Evolutionary conservation across 2,113 vertebrate species (phyloP).

Genomic region (Merops nubicus): DNA sequence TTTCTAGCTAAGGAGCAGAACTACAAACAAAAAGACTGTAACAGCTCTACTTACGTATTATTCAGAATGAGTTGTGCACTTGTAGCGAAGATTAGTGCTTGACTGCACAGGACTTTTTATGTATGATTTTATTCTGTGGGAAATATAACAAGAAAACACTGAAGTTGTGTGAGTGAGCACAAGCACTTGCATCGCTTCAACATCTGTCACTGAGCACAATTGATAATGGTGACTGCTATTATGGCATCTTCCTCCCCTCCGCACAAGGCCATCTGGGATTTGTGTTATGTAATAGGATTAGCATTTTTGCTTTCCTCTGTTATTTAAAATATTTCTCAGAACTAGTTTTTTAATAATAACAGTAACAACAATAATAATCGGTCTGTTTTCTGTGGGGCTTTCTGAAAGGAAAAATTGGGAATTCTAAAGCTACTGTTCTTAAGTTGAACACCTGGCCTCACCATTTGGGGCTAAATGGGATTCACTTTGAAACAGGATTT

Average conservation of each 20-base stretch:
- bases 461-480: conserved; percentile 55
- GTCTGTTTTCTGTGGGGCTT: conserved; percentile 55
- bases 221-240: conserved; percentile 63
- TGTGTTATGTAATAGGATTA: conserved; percentile 71
- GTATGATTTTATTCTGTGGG: neutral
- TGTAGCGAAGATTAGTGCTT: neutral
- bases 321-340: conserved; percentile 75
- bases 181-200: conserved; percentile 40
- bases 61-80: conserved; percentile 34
- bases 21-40: neutral
- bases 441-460: conserved; percentile 60
- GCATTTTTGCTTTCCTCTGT: conserved; percentile 73
- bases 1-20: neutral
- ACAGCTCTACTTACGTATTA: conserved; percentile 12
- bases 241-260: conserved; percentile 60
- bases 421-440: conserved; percentile 49
- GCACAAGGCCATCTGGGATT: conserved; percentile 74
- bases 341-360: conserved; percentile 68
- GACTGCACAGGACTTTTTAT: neutral
- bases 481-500: conserved; percentile 47
- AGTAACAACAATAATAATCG: conserved; percentile 63
- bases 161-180: conserved; percentile 40
- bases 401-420: conserved; percentile 54
- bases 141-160: conserved; percentile 19
- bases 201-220: conserved; percentile 65